Evolutionary conservation across 2,797 vertebrate species (phyloP).

Genomic region (Australoheros facetus): DNA sequence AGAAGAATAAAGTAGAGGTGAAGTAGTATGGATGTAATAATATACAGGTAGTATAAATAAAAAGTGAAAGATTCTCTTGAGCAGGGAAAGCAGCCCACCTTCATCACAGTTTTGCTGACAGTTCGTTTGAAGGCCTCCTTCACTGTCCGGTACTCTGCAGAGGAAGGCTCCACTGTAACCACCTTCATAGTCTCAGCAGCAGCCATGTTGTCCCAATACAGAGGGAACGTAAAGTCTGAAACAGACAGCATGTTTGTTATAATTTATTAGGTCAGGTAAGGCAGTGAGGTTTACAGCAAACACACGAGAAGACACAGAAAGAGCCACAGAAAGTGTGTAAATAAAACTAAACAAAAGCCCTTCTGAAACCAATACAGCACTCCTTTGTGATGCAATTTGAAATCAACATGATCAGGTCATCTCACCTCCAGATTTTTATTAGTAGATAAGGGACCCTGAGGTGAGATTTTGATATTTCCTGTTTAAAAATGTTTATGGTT

Average conservation of each 20-base stretch:
- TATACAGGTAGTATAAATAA: not conserved
- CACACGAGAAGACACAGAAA: not conserved
- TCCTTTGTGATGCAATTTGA: too few relatives aligned
- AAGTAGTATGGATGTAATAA: not conserved
- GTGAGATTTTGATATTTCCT: too few relatives aligned
- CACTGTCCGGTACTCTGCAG: slow-evolving; percentile 57
- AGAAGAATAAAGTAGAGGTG: not conserved
- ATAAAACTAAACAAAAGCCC: too few relatives aligned
- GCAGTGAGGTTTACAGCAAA: too few relatives aligned
- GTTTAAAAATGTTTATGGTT: not conserved
- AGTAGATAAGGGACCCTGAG: too few relatives aligned
- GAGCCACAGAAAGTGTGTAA: too few relatives aligned
- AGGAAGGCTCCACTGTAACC: slow-evolving; percentile 29
- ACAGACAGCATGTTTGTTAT: not conserved
- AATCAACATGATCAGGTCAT: too few relatives aligned
- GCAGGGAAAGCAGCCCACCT: slow-evolving; percentile 41
- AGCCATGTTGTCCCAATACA: slow-evolving; percentile 74
- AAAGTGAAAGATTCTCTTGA: not conserved
- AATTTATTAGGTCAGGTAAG: not conserved
- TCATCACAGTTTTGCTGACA: slow-evolving; percentile 26
- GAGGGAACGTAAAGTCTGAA: slow-evolving; percentile 67
- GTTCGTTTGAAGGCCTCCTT: slow-evolving; percentile 58
- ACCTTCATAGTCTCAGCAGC: not conserved
- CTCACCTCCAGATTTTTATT: too few relatives aligned
- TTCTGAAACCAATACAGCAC: too few relatives aligned